These are phyloP conservation scores for Poeciliopsis infans DNA, from an alignment of 2,797 vertebrate species.

Conservation along the genomic window DNA sequence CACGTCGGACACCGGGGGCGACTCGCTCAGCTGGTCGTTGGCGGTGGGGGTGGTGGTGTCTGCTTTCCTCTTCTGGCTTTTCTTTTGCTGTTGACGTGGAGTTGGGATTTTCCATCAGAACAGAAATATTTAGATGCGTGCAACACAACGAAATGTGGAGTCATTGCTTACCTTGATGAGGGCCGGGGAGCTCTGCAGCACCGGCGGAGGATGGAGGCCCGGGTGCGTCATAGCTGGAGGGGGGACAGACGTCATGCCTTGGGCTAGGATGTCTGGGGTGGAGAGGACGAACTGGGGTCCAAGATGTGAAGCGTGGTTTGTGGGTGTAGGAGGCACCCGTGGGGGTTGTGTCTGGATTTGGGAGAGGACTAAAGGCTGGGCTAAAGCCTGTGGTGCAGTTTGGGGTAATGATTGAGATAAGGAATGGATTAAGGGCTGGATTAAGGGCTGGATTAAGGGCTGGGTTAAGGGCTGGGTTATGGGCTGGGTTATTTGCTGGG, in stretches of 20 bases:
- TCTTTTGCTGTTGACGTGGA: slow-evolving; percentile 80
- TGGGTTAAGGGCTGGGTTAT: neutral
- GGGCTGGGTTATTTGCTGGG: neutral
- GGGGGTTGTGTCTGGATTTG: slow-evolving; percentile 48
- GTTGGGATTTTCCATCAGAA: slow-evolving; percentile 11
- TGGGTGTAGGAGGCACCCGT: slow-evolving; percentile 73
- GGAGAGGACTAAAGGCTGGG: neutral
- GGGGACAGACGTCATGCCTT: slow-evolving; percentile 84
- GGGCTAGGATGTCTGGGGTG: slow-evolving; percentile 82
- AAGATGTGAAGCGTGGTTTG: slow-evolving; percentile 70
- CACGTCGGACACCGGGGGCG: slow-evolving; percentile 83
- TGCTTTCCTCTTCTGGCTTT: slow-evolving; percentile 95
- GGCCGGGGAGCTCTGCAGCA: slow-evolving; percentile 84
- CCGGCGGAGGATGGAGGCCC: slow-evolving; percentile 66
- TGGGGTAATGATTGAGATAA: slow-evolving; percentile 27
- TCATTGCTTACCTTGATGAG: slow-evolving; percentile 85
- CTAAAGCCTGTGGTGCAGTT: slow-evolving; percentile 4
- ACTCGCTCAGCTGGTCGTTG: slow-evolving; percentile 90
- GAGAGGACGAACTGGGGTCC: slow-evolving; percentile 80
- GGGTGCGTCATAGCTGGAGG: slow-evolving; percentile 59
- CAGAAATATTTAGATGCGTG: neutral
- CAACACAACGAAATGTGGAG: neutral
- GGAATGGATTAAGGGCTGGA: slow-evolving; percentile 6
- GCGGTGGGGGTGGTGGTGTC: slow-evolving; percentile 93
- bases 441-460: neutral